Evolutionary conservation across 2,888 invertebrate species (phyloP), one percentile per base, ranked within the genome.

Genomic region (Drosophila limbata): DNA sequence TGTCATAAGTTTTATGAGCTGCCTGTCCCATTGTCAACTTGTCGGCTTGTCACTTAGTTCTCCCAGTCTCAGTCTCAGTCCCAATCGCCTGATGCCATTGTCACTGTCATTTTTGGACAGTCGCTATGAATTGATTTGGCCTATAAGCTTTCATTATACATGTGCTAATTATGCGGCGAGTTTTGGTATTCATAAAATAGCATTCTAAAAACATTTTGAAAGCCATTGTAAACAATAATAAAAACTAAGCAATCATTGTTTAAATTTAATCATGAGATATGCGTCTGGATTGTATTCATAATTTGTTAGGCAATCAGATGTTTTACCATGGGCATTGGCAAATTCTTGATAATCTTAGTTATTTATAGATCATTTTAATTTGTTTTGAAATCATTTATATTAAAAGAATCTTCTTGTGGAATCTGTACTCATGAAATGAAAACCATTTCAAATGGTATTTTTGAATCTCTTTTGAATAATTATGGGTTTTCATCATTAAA

Each of bases 1-100:
- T 84, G 86, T 84, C 84, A 86, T 84, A 84, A 74, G 77, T 66
- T 84, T 84, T 84, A 86, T 84, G 77, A 76, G 63, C 70, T 69
- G 67, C 19, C 66, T 50, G 52, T 39, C 69, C 77, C 57, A 85
- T 83, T 85, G 85, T 83, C 81, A 65, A 70, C 79, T 77, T 57
- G 81, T 79, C 68, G 78, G 62, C 50, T 81, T 73, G 80, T 75
- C 79, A 73, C 70, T 79, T 53, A 63, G 40, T 55, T 48, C 42
- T n/a, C 37, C 13, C 37, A n/a, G 5, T n/a, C 33, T 3, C 33
- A 11, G 13, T 13, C 3, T 3, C 33, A 11, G 13, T 13, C 3
- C 33, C 33, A 35, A 13, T 35, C 33, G 33, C 33, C 33, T 35
- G 33, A 33, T 33, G 33, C 66, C 73, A 35, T 72, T 77, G 74